These are phyloP conservation scores for Pygmarrhopalites habei DNA, from an alignment of 1,140 invertebrate species.

Conservation along the genomic window DNA sequence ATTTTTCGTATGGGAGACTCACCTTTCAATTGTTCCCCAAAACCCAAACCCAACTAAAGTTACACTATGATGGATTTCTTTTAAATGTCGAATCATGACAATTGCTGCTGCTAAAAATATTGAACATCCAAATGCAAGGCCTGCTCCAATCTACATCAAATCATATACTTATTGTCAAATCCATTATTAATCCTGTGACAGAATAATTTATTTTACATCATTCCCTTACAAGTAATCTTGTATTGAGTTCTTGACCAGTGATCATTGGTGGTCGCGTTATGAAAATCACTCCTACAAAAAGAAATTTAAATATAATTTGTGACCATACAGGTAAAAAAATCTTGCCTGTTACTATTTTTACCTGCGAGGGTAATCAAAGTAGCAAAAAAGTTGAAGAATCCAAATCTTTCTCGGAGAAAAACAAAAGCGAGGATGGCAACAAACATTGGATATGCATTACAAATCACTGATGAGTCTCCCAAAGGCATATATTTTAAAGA, in stretches of 20 bases:
- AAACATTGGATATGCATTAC: conserved; percentile 36
- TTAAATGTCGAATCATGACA: conserved; percentile 38
- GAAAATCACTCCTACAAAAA: conserved; percentile 27
- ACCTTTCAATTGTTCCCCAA: conserved; percentile 34
- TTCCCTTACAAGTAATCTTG: conserved; percentile 29
- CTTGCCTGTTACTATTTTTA: too few relatives aligned
- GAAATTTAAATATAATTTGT: too few relatives aligned
- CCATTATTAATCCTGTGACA: neutral
- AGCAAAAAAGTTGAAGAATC: conserved; percentile 24
- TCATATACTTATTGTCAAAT: neutral
- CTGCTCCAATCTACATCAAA: conserved; percentile 30
- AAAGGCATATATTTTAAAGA: conserved; percentile 35
- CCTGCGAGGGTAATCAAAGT: conserved; percentile 25
- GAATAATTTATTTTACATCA: too few relatives aligned
- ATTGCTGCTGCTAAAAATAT: conserved; percentile 34
- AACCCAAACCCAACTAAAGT: conserved; percentile 35
- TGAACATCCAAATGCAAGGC: conserved; percentile 28
- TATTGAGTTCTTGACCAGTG: conserved; percentile 24
- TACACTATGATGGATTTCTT: conserved; percentile 35
- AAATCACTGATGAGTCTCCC: conserved; percentile 34
- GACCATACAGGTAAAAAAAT: too few relatives aligned
- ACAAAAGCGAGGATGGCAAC: conserved; percentile 25
- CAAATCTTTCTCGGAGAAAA: conserved; percentile 32
- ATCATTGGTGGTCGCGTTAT: conserved; percentile 30
- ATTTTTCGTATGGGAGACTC: too few relatives aligned